Evolutionary conservation across 1,140 invertebrate genomes (phyloP), one percentile per base, ranked within the genome.

Genomic region (Monomorium pharaonis): DNA sequence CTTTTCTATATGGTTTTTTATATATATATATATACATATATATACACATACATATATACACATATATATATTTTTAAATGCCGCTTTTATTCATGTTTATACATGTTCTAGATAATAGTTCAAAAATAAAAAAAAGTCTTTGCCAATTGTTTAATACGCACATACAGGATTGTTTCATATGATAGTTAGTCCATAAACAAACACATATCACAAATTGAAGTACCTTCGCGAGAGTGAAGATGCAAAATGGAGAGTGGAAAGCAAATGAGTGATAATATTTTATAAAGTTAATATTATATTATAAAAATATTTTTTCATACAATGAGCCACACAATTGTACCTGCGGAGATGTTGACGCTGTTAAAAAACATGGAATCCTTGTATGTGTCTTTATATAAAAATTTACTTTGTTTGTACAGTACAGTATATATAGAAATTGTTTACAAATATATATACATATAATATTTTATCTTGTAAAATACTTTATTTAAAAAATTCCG

Each of bases 391-490:
- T 86, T 86, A 54, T 70, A 86, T 76, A 83, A 75, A 65, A 76
- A 75, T 83, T 30, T 58, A 76, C 54, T 27, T 86, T 88, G 69
- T 81, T 88, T 87, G 67, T 89, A 89, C 83, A 89, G 84, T 76
- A 88, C 16, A n/a, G 33, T n/a, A n/a, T n/a, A n/a, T 69, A 56
- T 21, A 69, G 37, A 65, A 67, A 37, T 85, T 44, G 14, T 37
- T n/a, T 37, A 14, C n/a, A 24, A 10, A 24, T 18, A 67, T 54
- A 24, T 0, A 65, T 58, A 65, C 54, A 80, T 60, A 78, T 24
- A 67, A n/a, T 47, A 88, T 44, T 62, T 62, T 86, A 30, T 49
- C 58, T 65, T 67, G 21, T 78, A 76, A 88, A 85, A 56, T 81
- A 65, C 51, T 80, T 63, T 62, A 56, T 27, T 12, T 47, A 87